phyloP scores from a whole-genome alignment of 1,140 invertebrate species.

The silkworm (Bombyx mori) region ASM3026992v2 NC_085117.1:15265001-15265500 shows the following conservation, averaged over 20 bases:
- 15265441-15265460: too few relatives aligned
- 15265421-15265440: too few relatives aligned
- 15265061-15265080: conserved; percentile 80
- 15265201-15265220: conserved; percentile 95
- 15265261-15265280: conserved; percentile 89
- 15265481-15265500: too few relatives aligned
- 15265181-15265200: conserved; percentile 99
- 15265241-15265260: conserved; percentile 94
- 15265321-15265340: too few relatives aligned
- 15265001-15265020: conserved; percentile 87
- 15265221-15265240: conserved; percentile 95
- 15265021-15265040: conserved; percentile 66
- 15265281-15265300: too few relatives aligned
- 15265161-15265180: conserved; percentile 99
- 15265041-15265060: conserved; percentile 56
- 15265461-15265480: too few relatives aligned
- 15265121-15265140: conserved; percentile 99
- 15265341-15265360: too few relatives aligned
- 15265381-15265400: too few relatives aligned
- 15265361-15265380: too few relatives aligned
- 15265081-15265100: conserved; percentile 97
- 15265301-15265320: too few relatives aligned
- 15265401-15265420: too few relatives aligned
- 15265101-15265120: conserved; percentile 96
- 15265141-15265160: conserved; percentile 99